phyloP scores from a whole-genome alignment of 2,797 vertebrate genomes.

The Muscicapa comitata region DNA sequence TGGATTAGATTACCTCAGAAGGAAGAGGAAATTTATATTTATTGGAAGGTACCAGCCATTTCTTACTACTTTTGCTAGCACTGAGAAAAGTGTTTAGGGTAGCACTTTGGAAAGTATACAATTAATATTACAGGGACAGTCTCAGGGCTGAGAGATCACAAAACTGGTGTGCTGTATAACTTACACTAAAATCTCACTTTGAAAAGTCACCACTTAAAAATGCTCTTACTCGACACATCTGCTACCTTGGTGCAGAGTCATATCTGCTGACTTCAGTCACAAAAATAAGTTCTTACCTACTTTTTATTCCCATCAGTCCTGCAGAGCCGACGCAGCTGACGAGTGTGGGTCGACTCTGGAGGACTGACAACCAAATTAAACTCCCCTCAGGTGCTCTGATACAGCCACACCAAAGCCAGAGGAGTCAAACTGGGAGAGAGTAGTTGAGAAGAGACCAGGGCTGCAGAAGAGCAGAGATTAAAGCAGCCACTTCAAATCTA shows the following conservation, averaged over 20 bases:
- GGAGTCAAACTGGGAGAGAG: background rate
- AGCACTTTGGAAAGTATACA: conserved; percentile 39
- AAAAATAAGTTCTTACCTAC: conserved; percentile 23
- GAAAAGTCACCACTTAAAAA: conserved; percentile 44
- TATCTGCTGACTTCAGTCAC: conserved; percentile 58
- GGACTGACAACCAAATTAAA: background rate
- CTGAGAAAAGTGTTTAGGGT: conserved; percentile 36
- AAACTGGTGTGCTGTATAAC: conserved; percentile 19
- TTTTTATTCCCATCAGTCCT: conserved; percentile 31
- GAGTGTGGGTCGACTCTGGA: background rate
- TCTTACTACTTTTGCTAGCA: conserved; percentile 38
- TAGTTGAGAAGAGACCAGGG: background rate
- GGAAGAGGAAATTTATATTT: conserved; percentile 41
- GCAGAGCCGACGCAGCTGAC: background rate
- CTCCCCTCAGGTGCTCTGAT: background rate
- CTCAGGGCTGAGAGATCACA: conserved; percentile 11
- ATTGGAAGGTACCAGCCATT: conserved; percentile 14
- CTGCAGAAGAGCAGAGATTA: background rate
- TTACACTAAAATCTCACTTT: conserved; percentile 40
- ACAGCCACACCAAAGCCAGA: background rate
- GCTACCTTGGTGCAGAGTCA: background rate
- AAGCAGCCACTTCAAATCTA: background rate
- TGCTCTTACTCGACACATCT: conserved; percentile 32
- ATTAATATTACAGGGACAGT: conserved; percentile 8
- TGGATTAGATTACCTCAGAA: conserved; percentile 24